phyloP scores from a whole-genome alignment of 2,888 invertebrate genomes.

The Sipunculus nudus region DNA sequence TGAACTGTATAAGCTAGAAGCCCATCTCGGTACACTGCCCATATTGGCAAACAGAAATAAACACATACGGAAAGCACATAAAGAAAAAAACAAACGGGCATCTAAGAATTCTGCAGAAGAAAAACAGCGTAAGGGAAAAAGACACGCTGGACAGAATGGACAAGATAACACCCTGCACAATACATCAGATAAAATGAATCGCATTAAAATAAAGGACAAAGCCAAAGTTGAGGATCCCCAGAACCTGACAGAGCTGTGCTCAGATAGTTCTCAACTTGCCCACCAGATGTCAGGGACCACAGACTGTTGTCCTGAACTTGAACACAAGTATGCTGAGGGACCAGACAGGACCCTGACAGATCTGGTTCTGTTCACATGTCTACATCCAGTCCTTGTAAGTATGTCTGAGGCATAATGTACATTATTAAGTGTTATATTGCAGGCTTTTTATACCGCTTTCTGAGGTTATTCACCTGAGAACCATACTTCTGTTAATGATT shows the following conservation, averaged over 20 bases:
- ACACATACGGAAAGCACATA: slow-evolving; percentile 33
- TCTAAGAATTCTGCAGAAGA: neutral
- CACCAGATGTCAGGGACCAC: too few relatives aligned
- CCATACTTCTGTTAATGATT: too few relatives aligned
- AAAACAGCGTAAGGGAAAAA: neutral
- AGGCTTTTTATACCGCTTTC: too few relatives aligned
- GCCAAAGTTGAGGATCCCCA: slow-evolving; percentile 18
- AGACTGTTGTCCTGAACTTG: slow-evolving; percentile 48
- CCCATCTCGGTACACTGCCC: slow-evolving; percentile 84
- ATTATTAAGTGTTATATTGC: too few relatives aligned
- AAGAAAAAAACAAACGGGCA: slow-evolving; percentile 30
- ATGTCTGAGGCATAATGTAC: too few relatives aligned
- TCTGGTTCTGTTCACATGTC: slow-evolving; percentile 79
- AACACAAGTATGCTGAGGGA: slow-evolving; percentile 85
- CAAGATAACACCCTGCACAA: too few relatives aligned
- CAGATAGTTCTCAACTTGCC: too few relatives aligned
- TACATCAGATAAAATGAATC: too few relatives aligned
- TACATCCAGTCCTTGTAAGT: slow-evolving; percentile 70
- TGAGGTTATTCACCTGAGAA: too few relatives aligned
- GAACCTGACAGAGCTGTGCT: slow-evolving; percentile 29
- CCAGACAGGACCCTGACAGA: slow-evolving; percentile 84
- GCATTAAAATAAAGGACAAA: slow-evolving; percentile 26
- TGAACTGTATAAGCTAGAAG: slow-evolving; percentile 82
- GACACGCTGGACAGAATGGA: neutral
- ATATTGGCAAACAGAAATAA: slow-evolving; percentile 87